These are phyloP conservation scores for Nansenia antarctica DNA, from an alignment of 2,113 vertebrate genomes.

Conservation along the genomic window DNA sequence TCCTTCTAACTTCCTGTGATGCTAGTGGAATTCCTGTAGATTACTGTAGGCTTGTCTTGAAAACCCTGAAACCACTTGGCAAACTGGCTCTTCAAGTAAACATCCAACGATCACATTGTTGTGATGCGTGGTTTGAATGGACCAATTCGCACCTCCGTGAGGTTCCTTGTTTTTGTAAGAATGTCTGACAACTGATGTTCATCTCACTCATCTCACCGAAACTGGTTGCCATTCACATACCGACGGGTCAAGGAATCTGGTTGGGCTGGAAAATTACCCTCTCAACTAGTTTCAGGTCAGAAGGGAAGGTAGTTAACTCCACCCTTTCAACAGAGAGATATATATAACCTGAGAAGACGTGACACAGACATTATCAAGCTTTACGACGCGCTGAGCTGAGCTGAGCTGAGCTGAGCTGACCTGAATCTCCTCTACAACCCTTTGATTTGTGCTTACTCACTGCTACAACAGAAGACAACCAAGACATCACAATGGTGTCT, in stretches of 20 bases:
- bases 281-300: slow-evolving; percentile 53
- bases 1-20: background rate
- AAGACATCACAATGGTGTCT: slow-evolving; percentile 65
- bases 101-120: background rate
- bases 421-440: slow-evolving; percentile 4
- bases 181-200: background rate
- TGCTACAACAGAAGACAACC: slow-evolving; percentile 1
- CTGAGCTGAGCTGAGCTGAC: slow-evolving; percentile 9
- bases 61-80: slow-evolving; percentile 24
- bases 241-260: slow-evolving; percentile 59
- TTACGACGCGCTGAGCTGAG: background rate
- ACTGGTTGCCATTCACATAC: slow-evolving; percentile 27
- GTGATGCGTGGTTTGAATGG: slow-evolving; percentile 7
- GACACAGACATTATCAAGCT: background rate
- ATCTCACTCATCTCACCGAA: slow-evolving; percentile 63
- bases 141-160: background rate
- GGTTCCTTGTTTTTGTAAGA: slow-evolving; percentile 28
- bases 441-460: background rate
- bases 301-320: slow-evolving; percentile 48
- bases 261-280: slow-evolving; percentile 34
- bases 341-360: slow-evolving; percentile 34
- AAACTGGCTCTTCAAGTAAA: slow-evolving; percentile 20
- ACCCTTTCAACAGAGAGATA: slow-evolving; percentile 29
- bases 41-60: background rate
- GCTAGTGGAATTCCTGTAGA: background rate